Percentiles rank a stretch among this genome's conserved stretches.
phyloP scores from a whole-genome alignment of 2,888 invertebrate species.

The Macrosoma leucophasiata region DNA sequence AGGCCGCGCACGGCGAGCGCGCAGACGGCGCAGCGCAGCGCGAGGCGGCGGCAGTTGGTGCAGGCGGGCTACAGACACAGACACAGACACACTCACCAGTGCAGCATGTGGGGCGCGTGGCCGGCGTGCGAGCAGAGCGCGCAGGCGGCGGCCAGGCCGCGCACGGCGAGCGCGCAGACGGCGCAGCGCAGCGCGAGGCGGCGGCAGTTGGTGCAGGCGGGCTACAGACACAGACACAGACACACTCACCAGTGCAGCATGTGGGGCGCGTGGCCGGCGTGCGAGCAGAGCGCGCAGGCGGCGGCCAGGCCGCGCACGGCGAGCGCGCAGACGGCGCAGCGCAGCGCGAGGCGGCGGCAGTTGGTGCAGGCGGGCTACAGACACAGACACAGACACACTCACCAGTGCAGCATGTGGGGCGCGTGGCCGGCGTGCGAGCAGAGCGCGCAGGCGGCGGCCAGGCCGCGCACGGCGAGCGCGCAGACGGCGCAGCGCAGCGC shows the following conservation, averaged over 20 bases:
- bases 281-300: slow-evolving; percentile 92
- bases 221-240: background rate
- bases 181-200: slow-evolving; percentile 86
- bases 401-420: slow-evolving; percentile 88
- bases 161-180: slow-evolving; percentile 89
- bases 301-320: slow-evolving; percentile 90
- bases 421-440: slow-evolving; percentile 97
- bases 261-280: slow-evolving; percentile 93
- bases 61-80: slow-evolving; percentile 82
- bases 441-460: slow-evolving; percentile 88
- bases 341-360: slow-evolving; percentile 85
- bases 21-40: slow-evolving; percentile 89
- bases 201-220: slow-evolving; percentile 85
- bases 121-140: slow-evolving; percentile 95
- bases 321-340: slow-evolving; percentile 89
- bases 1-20: slow-evolving; percentile 89
- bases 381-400: slow-evolving; percentile 4
- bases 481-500: slow-evolving; percentile 90
- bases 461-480: slow-evolving; percentile 88
- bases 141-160: slow-evolving; percentile 90
- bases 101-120: slow-evolving; percentile 87
- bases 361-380: slow-evolving; percentile 83
- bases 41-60: slow-evolving; percentile 81
- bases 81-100: slow-evolving; percentile 75
- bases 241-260: slow-evolving; percentile 83